Conservation (phyloP, 2,888 invertebrate species). For the Synergus umbraculus region DNA sequence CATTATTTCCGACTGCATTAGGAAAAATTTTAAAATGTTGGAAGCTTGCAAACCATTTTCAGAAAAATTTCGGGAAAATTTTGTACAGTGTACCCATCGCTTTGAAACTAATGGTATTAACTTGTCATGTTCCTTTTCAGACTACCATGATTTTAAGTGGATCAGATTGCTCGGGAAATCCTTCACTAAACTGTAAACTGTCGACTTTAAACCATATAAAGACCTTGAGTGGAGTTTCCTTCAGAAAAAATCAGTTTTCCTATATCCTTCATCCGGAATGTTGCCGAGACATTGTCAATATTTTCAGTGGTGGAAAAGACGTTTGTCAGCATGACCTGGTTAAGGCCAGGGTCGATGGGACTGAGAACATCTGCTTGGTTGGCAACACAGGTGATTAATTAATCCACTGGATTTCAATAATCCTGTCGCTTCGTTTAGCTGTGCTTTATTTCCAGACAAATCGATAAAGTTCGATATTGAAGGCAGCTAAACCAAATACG, state of each 20-base stretch:
- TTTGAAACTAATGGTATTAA: not conserved
- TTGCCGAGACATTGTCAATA: not conserved
- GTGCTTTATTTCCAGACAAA: not conserved
- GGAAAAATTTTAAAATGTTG: no score
- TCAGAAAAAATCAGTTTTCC: not conserved
- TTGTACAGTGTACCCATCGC: no score
- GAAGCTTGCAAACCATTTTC: no score
- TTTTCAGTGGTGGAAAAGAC: not conserved
- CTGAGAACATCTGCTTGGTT: conserved; percentile 6
- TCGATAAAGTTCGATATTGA: not conserved
- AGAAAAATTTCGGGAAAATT: no score
- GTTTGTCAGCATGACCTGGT: conserved; percentile 25
- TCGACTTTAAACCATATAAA: not conserved
- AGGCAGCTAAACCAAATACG: not conserved
- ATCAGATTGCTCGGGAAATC: not conserved
- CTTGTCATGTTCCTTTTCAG: not conserved
- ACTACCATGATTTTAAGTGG: not conserved
- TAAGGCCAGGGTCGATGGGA: conserved; percentile 13
- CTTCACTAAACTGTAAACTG: conserved; percentile 8
- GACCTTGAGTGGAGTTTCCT: not conserved
- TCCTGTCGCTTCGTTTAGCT: not conserved
- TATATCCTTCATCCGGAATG: not conserved
- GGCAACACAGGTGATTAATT: conserved; percentile 5
- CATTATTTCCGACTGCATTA: no score
- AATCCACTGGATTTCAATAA: conserved; percentile 21